These are phyloP conservation scores for Acrobasis suavella DNA, from an alignment of 2,888 invertebrate genomes.

Conservation along the genomic window DNA sequence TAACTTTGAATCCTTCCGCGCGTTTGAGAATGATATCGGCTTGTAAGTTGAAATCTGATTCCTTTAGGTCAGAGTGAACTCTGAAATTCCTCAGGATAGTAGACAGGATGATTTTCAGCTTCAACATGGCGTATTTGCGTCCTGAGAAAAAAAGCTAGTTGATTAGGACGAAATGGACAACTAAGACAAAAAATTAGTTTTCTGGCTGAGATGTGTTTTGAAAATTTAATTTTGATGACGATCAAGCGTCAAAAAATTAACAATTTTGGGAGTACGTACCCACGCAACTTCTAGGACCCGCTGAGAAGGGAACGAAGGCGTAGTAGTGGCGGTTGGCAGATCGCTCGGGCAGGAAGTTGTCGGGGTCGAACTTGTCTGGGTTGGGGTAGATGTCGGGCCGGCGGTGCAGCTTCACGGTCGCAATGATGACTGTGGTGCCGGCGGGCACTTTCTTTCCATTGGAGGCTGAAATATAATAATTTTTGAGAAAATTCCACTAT, in stretches of 20 bases:
- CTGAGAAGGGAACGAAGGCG: conserved; percentile 91
- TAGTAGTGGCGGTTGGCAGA: conserved; percentile 90
- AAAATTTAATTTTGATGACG: too few relatives aligned
- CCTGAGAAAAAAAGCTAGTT: conserved; percentile 67
- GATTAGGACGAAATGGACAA: neutral
- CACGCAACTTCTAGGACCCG: conserved; percentile 91
- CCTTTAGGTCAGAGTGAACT: conserved; percentile 85
- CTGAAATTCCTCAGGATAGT: conserved; percentile 89
- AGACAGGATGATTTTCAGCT: conserved; percentile 89
- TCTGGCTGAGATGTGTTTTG: too few relatives aligned
- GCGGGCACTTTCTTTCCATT: conserved; percentile 85
- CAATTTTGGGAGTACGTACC: conserved; percentile 76
- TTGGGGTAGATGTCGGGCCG: conserved; percentile 88
- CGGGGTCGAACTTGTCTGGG: conserved; percentile 90
- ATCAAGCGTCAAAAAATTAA: too few relatives aligned
- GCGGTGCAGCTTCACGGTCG: conserved; percentile 87
- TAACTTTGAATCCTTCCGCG: conserved; percentile 88
- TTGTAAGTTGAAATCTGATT: conserved; percentile 87
- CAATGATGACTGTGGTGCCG: conserved; percentile 86
- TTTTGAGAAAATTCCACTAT: neutral
- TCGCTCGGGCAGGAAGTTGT: conserved; percentile 92
- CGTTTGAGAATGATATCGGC: conserved; percentile 90
- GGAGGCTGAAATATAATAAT: conserved; percentile 70
- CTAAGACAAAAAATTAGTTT: neutral
- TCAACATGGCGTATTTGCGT: conserved; percentile 91